Percentiles rank a stretch among this genome's conserved stretches.
These are phyloP conservation scores for Scylla paramamosain DNA, from an alignment of 1,140 invertebrate species.

Conservation along the genomic window DNA sequence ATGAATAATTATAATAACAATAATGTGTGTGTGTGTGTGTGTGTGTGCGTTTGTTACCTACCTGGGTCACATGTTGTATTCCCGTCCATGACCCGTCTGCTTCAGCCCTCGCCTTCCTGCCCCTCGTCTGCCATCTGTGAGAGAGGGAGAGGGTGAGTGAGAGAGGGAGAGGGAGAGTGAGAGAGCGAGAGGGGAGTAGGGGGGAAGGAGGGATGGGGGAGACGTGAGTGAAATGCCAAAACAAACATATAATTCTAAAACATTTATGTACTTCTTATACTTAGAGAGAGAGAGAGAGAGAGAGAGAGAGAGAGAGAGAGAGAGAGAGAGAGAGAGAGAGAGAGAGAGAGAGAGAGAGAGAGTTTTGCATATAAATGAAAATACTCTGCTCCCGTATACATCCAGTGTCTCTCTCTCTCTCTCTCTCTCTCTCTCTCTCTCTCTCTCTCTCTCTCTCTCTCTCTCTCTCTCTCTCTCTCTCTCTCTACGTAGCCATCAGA, in stretches of 20 bases:
- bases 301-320: background rate
- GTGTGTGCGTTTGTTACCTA: background rate
- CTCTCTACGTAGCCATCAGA: background rate
- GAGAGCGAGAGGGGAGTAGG: background rate
- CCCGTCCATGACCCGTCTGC: background rate
- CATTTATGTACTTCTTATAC: background rate
- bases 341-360: no score
- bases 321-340: background rate
- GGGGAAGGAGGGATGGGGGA: background rate
- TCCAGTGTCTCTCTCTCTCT: no score
- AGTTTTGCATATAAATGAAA: no score
- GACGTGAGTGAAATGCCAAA: no score
- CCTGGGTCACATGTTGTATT: background rate
- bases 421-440: no score
- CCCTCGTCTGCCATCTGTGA: background rate
- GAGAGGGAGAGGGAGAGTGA: background rate
- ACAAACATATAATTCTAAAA: background rate
- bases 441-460: no score
- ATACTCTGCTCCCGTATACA: no score
- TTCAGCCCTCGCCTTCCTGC: conserved; percentile 17
- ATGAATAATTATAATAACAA: no score
- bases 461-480: conserved; percentile 39
- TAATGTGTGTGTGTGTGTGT: conserved; percentile 1
- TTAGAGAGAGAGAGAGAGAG: background rate
- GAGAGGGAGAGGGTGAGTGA: background rate